Evolutionary conservation across 2,797 vertebrate species (phyloP).

Genomic region (Cuculus canorus): DNA sequence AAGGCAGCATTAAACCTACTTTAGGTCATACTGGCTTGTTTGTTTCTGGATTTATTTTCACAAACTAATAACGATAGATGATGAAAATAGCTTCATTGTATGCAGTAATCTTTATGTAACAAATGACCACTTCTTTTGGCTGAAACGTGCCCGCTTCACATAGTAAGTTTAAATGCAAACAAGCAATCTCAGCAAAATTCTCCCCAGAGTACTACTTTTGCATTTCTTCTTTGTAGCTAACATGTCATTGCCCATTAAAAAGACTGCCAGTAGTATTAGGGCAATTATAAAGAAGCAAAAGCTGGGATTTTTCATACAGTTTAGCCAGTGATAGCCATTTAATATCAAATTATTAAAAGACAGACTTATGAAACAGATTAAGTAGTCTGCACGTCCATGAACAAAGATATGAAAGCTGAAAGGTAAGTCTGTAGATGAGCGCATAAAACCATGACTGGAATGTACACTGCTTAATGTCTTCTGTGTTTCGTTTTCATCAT

Average conservation of each 20-base stretch:
- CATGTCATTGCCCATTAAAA: neutral
- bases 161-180: neutral
- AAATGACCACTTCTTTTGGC: neutral
- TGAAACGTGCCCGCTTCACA: neutral
- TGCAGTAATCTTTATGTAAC: neutral
- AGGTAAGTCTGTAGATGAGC: neutral
- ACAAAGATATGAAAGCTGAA: neutral
- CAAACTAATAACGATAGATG: neutral
- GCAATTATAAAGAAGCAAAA: neutral
- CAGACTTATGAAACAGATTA: neutral
- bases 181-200: neutral
- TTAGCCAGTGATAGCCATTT: neutral
- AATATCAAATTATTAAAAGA: neutral
- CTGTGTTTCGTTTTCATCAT: neutral
- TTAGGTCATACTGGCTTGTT: neutral
- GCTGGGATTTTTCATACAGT: neutral
- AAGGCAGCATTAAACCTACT: neutral
- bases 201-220: neutral
- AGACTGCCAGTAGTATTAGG: neutral
- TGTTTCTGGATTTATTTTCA: neutral
- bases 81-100: neutral
- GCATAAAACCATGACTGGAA: neutral
- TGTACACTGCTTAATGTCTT: neutral
- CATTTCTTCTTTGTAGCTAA: neutral
- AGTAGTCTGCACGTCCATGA: fast-evolving